Base-by-base conservation (phyloP, 2,113 vertebrate species). In the Brachypteracias leptosomus region DNA sequence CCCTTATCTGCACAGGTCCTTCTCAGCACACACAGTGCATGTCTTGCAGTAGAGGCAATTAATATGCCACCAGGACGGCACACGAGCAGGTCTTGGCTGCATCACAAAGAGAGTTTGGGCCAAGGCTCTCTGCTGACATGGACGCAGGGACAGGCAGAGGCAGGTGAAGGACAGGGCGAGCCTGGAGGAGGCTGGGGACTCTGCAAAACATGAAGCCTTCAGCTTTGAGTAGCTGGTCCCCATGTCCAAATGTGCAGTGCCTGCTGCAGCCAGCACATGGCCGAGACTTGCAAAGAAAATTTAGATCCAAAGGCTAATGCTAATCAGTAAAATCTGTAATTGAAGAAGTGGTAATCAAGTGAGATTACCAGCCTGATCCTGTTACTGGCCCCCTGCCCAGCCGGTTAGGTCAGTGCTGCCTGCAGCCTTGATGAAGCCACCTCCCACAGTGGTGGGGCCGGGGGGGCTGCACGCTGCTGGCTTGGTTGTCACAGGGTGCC, bases 211-310 rank as follows among this genome's bases (percentile, higher is more conserved):
- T 0, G 1, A 68, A 79, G 44, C 13, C 51, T 63, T 36, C 57
- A 63, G 26, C 77, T 78, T 59, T 0, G 3, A 57, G 49, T 73
- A 58, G 47, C 44, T 2, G 0, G 14, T 59, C 40, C 31, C 70
- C 3, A 1, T 1, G 14, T n/a, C 42, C 54, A 9, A 38, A 25
- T 5, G 1, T 0, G 0, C 59, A 16, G 31, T 0, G 0, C 44
- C 54, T 44, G 75, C 84, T 58, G 80, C 67, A 11, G 21, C 4
- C 73, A 59, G 63, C 52, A 6, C 36, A 0, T 3, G 29, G 66
- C 72, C 0, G 10, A 61, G 67, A 9, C 29, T 22, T 2, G 52
- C n/a, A 4, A 11, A 36, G 57, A 38, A 49, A 58, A 51, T 10
- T 6, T 2, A 6, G n/a, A 55, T 35, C 66, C 11, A 9, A 71